Evolutionary conservation across 2,888 invertebrate species (phyloP).

Genomic region (Noctua fimbriata): DNA sequence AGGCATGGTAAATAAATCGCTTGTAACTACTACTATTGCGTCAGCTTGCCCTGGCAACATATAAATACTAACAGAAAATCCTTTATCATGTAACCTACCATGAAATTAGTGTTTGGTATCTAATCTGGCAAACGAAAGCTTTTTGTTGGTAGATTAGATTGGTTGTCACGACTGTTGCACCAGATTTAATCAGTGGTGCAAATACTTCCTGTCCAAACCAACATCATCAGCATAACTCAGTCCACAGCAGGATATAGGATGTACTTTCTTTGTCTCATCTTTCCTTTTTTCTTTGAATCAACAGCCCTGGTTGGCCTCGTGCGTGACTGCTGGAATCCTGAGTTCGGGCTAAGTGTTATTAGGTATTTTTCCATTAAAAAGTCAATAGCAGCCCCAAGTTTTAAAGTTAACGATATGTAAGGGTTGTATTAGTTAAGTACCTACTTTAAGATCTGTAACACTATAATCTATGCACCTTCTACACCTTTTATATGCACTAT

Average conservation of each 20-base stretch:
- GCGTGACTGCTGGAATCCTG: not conserved
- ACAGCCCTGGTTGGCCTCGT: not conserved
- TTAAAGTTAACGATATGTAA: no score
- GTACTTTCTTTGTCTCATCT: not conserved
- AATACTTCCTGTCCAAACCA: not conserved
- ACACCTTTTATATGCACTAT: no score
- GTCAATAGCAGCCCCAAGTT: not conserved
- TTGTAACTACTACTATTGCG: not conserved
- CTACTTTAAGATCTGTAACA: no score
- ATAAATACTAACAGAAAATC: no score
- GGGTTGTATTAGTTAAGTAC: no score
- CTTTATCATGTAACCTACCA: not conserved
- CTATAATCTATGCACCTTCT: no score
- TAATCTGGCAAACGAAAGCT: not conserved
- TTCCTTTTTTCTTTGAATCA: not conserved
- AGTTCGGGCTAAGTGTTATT: not conserved
- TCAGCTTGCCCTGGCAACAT: not conserved
- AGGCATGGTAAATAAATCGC: not conserved
- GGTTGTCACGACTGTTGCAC: not conserved
- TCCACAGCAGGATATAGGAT: not conserved
- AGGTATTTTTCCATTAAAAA: not conserved
- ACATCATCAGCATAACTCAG: not conserved
- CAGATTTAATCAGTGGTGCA: not conserved
- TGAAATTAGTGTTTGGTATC: conserved; percentile 9
- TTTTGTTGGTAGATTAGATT: not conserved